These are phyloP conservation scores for Zonotrichia leucophrys DNA, from an alignment of 2,113 vertebrate genomes.

Conservation along the genomic window DNA sequence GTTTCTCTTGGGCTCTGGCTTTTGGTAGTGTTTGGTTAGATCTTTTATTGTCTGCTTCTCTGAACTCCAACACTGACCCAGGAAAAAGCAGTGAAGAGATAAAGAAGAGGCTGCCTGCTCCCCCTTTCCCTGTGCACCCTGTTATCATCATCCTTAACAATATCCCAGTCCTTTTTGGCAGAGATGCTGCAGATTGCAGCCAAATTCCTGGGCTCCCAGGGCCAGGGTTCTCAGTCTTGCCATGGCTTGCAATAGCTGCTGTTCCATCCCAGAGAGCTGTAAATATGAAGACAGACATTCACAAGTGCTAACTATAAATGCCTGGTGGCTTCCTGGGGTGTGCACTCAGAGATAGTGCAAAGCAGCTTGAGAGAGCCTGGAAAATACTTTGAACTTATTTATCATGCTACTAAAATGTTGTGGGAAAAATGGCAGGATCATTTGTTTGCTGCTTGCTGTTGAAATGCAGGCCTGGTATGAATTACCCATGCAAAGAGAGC, in stretches of 20 bases:
- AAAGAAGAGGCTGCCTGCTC: neutral
- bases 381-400: neutral
- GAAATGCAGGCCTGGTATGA: neutral
- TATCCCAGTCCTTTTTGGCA: neutral
- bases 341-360: fast-evolving
- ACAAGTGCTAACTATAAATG: neutral
- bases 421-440: neutral
- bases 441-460: constrained; percentile 10
- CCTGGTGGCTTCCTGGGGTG: neutral
- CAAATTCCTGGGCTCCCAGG: neutral
- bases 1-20: constrained; percentile 11
- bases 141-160: neutral
- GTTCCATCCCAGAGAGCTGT: neutral
- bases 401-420: neutral
- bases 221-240: neutral
- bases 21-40: neutral
- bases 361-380: neutral
- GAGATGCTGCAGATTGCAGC: neutral
- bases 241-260: neutral
- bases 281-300: neutral
- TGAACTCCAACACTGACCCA: neutral
- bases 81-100: neutral
- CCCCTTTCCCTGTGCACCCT: neutral
- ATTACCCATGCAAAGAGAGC: neutral
- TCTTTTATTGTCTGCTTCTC: neutral